These are phyloP conservation scores for Calcarius ornatus DNA, from an alignment of 2,113 vertebrate species.

Conservation along the genomic window DNA sequence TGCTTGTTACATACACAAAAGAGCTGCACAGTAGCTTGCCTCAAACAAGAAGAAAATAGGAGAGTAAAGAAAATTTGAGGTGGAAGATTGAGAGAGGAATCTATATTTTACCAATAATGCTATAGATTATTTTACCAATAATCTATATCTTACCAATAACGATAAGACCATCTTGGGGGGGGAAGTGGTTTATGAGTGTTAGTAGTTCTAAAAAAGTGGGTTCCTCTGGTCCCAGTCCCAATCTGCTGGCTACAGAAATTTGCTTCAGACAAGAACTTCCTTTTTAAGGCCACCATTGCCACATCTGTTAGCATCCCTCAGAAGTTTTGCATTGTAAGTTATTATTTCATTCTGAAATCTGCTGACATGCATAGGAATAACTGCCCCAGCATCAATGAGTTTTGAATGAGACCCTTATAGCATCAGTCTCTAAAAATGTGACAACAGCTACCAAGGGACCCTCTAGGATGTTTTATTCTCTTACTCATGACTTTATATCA, in stretches of 20 bases:
- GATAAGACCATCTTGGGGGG: neutral
- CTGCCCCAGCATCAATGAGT: neutral
- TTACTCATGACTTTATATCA: conserved; percentile 3
- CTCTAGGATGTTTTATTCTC: conserved; percentile 10
- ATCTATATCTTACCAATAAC: neutral
- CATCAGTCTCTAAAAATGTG: conserved; percentile 29
- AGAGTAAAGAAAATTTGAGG: neutral
- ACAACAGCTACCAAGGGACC: neutral
- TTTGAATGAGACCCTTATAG: neutral
- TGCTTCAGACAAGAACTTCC: neutral
- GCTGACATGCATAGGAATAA: neutral
- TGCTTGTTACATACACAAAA: neutral
- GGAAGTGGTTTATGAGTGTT: neutral
- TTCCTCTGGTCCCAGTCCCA: neutral
- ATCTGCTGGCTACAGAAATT: neutral
- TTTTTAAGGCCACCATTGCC: neutral
- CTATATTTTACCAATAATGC: neutral
- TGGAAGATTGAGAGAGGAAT: neutral
- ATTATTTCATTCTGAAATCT: neutral
- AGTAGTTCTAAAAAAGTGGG: neutral
- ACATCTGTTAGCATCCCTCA: neutral
- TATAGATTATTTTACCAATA: too few relatives aligned
- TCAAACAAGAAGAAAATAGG: neutral
- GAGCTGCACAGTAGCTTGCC: neutral
- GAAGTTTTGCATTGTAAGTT: neutral